Base-by-base conservation (phyloP, 1,140 invertebrate species). In the Heliothis virescens region DNA sequence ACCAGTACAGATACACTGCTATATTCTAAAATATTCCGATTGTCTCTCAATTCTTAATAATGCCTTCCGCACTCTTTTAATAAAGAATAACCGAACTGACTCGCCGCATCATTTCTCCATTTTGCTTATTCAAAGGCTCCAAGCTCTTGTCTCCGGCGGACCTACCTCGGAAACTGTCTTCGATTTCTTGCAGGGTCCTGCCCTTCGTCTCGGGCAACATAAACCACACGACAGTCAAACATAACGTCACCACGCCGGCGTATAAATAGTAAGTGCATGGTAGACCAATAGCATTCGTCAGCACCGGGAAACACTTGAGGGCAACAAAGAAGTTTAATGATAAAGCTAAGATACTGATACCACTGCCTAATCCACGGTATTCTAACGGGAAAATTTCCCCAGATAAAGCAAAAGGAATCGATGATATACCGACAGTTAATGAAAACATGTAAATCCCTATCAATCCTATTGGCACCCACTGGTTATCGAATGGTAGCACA, bases 301-400 rank as follows among this genome's bases (percentile, higher is more conserved):
- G 60, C 48, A 93, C 84, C 59, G 93, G 93, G 82, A 93, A 93
- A 71, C 85, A 89, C 78, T 94, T 94, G 0, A 94, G 89, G 12
- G 92, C 90, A 48, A 94, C 73, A 57, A 94, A 94, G 82, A 92
- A 93, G 57, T 91, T 93, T 26, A 91, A 72, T 0, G 92, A 94
- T 26, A 91, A 80, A 12, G 87, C 89, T 77, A 91, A 79, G 11
- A 90, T 86, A 79, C 92, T 91, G 0, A 94, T 89, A 26, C 92
- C 92, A 47, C 92, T 89, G 5, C 92, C 93, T n/a, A 94, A 86
- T 13, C 90, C 91, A 57, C 93, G 82, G 67, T 93, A 94, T 75
- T 91, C 91, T 34, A 94, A 82, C 0, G 93, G 90, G 81, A 94
- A 94, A 53, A 94, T 91, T 71, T 94, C 93, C 0, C 93, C 93